Evolutionary conservation across 1,140 invertebrate genomes (phyloP).

Genomic region (Heliconius hermathena): DNA sequence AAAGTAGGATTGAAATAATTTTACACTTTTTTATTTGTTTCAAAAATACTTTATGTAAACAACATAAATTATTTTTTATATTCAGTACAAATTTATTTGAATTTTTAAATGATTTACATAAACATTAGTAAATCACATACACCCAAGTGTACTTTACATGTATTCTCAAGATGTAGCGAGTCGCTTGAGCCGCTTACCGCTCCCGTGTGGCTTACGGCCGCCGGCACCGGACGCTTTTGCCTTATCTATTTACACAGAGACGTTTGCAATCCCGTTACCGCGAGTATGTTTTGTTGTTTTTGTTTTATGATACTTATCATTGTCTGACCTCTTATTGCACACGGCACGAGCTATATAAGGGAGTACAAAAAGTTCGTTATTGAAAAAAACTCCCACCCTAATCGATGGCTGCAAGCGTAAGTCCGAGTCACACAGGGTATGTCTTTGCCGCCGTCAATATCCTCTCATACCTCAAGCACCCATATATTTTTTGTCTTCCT

Average conservation of each 20-base stretch:
- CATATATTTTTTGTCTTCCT: too few species aligned
- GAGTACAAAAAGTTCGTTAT: too few species aligned
- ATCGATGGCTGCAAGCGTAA: too few species aligned
- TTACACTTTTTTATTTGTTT: neutral
- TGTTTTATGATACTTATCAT: slow-evolving; percentile 12
- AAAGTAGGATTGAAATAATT: neutral
- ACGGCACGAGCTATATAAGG: neutral
- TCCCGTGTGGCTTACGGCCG: slow-evolving; percentile 33
- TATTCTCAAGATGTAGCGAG: slow-evolving; percentile 22
- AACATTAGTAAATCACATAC: neutral
- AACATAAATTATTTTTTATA: too few species aligned
- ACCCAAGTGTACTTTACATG: neutral
- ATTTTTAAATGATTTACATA: neutral
- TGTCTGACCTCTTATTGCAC: neutral
- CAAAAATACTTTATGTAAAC: too few species aligned
- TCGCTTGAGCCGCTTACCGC: slow-evolving; percentile 39
- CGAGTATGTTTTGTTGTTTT: slow-evolving; percentile 30
- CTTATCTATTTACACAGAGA: slow-evolving; percentile 43
- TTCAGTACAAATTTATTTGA: neutral
- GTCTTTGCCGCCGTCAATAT: too few species aligned
- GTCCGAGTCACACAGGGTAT: too few species aligned
- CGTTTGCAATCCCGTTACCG: slow-evolving; percentile 36
- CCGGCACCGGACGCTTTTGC: slow-evolving; percentile 20
- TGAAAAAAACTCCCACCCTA: too few species aligned
- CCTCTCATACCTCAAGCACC: too few species aligned